Evolutionary conservation across 2,888 invertebrate genomes (phyloP), one percentile per base, ranked within the genome.

Genomic region (Dastarcus helophoroides): DNA sequence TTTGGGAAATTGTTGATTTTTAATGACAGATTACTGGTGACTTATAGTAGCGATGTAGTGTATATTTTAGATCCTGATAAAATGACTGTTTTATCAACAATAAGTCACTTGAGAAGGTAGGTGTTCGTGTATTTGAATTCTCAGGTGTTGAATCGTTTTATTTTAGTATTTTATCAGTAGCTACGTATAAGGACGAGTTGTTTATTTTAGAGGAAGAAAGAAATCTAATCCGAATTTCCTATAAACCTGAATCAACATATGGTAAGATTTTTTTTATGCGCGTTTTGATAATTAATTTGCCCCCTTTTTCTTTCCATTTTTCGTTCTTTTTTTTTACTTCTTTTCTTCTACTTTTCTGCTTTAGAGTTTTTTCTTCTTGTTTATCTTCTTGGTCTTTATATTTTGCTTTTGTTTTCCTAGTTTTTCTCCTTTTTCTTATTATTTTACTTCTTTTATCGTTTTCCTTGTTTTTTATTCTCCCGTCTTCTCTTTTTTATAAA

Each of bases 141-240:
- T 29, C 13, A 14, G 14, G 10, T 21, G 16, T 22, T 10, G 29
- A 14, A 9, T 33, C 38, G 6, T 32, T 24, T 29, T 34, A 29
- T 46, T 44, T 10, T 58, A 73, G 73, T 42, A 68, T 73, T 35
- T 49, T 72, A 34, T 67, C 67, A 15, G 71, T 78, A 29, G 69
- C 73, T 1, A 75, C 75, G 42, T 64, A 68, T 45, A 72, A 71
- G 52, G 76, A 77, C 42, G 84, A 84, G 64, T 79, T 90, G 44
- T 89, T 89, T 63, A 67, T 90, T 27, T 63, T 91, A 46, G 83
- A 85, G 55, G 84, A 84, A 0, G 69, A 76, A 26, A 71, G 86
- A 39, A 81, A 80, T 48, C 61, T 90, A 37, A 61, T 89, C 30
- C 68, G 90, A n/a, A 69, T 90, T 26, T 77, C 81, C 19, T 73